Conservation (phyloP, 2,113 vertebrate genomes). For the Cynocephalus volans region DNA sequence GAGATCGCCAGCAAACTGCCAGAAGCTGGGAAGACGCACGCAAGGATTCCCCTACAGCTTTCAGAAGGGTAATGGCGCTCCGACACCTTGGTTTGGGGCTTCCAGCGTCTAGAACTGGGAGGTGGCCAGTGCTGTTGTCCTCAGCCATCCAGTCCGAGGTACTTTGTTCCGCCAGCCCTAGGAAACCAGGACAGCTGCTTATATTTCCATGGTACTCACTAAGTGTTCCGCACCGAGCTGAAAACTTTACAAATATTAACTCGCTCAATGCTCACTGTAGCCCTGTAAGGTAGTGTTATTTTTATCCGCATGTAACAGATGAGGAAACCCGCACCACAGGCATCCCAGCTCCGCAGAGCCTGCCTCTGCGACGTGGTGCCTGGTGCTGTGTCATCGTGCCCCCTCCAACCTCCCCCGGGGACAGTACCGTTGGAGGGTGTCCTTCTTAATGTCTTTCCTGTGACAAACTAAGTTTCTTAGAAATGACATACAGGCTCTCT, state of each 20-base stretch:
- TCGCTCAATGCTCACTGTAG: neutral
- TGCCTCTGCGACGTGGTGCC: neutral
- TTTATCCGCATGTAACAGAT: neutral
- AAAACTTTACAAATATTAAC: neutral
- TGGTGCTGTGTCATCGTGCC: neutral
- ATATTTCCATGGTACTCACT: neutral
- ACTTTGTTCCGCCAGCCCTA: neutral
- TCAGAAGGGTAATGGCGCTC: neutral
- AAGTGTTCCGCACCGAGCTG: neutral
- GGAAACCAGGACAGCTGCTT: neutral
- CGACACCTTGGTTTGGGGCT: too few species aligned
- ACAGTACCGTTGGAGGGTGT: neutral
- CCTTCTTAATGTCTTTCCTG: constrained; percentile 3
- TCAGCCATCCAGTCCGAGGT: neutral
- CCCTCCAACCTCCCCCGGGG: neutral
- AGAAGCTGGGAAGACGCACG: neutral
- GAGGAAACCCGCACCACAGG: neutral
- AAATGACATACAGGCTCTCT: neutral
- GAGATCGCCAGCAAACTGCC: neutral
- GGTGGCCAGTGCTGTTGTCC: neutral
- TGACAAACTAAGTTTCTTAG: neutral
- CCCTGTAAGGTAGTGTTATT: neutral
- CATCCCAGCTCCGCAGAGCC: neutral
- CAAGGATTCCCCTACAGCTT: neutral
- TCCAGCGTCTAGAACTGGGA: neutral